phyloP scores from a whole-genome alignment of 2,888 invertebrate genomes.

The Clitarchus hookeri region DNA sequence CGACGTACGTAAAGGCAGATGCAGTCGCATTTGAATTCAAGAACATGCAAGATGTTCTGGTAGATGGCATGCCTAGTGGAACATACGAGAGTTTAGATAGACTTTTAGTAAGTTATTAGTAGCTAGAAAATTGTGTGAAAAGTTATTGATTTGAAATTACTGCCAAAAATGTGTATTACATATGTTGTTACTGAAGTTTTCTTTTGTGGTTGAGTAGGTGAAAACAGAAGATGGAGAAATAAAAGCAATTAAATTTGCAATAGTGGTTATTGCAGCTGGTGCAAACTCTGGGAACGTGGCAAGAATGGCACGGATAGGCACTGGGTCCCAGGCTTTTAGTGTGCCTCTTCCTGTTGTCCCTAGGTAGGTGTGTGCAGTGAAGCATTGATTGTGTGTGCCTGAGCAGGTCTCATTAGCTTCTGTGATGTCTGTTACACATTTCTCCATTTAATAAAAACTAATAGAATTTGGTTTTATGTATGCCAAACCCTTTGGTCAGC shows the following conservation, averaged over 20 bases:
- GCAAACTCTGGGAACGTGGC: constrained; percentile 75
- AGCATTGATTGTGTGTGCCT: too few relatives aligned
- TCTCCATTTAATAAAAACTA: too few relatives aligned
- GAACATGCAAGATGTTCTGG: constrained; percentile 58
- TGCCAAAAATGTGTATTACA: neutral
- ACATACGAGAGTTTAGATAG: constrained; percentile 61
- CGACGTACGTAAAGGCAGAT: constrained; percentile 76
- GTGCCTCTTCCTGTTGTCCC: constrained; percentile 85
- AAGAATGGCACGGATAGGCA: constrained; percentile 77
- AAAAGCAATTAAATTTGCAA: constrained; percentile 70
- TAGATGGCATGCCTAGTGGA: constrained; percentile 61
- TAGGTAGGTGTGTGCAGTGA: constrained; percentile 60
- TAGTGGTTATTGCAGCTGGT: constrained; percentile 71
- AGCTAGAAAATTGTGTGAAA: too few relatives aligned
- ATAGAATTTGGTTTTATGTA: too few relatives aligned
- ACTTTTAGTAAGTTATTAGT: constrained; percentile 57
- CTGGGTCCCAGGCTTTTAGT: constrained; percentile 66
- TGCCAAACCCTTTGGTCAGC: too few relatives aligned
- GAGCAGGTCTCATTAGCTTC: too few relatives aligned
- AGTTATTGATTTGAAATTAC: too few relatives aligned
- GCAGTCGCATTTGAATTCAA: constrained; percentile 71
- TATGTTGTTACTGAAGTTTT: neutral
- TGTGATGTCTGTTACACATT: too few relatives aligned
- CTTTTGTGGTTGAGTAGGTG: constrained; percentile 53
- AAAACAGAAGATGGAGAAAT: constrained; percentile 67